Evolutionary conservation across 1,140 invertebrate genomes (phyloP).

Genomic region (Lysiphlebus fabarum): DNA sequence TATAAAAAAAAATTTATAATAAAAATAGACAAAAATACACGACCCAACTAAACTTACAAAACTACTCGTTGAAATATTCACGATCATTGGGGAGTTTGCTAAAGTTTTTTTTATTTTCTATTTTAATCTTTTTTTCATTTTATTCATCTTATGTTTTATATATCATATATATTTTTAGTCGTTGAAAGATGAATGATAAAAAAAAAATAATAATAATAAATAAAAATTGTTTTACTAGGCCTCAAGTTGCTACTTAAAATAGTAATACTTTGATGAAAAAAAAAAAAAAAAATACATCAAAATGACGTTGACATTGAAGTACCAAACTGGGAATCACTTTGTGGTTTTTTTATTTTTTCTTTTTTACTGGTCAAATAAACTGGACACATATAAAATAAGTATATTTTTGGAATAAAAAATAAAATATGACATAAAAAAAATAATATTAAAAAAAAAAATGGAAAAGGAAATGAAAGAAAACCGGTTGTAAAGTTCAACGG

Average conservation of each 20-base stretch:
- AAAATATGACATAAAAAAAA: too few species aligned
- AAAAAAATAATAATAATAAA: neutral
- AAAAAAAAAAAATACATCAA: neutral
- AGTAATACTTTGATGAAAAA: neutral
- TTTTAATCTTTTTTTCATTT: neutral
- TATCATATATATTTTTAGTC: neutral
- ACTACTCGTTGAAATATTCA: constrained; percentile 23
- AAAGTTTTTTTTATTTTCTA: neutral
- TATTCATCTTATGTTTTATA: too few species aligned
- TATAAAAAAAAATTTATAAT: too few species aligned
- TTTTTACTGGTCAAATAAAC: neutral
- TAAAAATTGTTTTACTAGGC: neutral
- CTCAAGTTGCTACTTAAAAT: neutral
- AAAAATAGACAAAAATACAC: too few species aligned
- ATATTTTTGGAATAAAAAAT: neutral
- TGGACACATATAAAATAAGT: neutral
- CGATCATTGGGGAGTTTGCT: constrained; percentile 10
- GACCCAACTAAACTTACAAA: constrained; percentile 12
- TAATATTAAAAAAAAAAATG: constrained; percentile 1
- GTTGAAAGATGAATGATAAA: neutral
- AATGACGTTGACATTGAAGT: constrained; percentile 3
- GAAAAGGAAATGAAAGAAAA: constrained; percentile 19
- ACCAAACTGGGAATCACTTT: neutral
- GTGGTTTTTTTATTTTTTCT: neutral
- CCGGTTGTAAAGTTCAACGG: constrained; percentile 23